These are phyloP conservation scores for Urosaurus nigricauda DNA, from an alignment of 2,797 vertebrate genomes.

Conservation along the genomic window DNA sequence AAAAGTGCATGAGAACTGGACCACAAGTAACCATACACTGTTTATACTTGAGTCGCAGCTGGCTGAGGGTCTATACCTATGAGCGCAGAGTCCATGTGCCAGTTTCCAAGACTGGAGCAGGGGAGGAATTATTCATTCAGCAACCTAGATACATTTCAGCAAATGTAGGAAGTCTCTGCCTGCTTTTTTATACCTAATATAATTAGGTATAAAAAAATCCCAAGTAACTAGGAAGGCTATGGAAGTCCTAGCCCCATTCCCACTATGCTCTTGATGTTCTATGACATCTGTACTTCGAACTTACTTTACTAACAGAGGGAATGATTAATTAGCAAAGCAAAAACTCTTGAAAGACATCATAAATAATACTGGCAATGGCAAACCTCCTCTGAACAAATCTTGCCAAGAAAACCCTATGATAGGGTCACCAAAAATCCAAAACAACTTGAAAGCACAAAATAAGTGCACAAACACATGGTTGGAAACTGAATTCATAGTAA, in stretches of 20 bases:
- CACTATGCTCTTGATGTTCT: neutral
- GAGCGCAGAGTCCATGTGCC: neutral
- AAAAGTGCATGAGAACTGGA: too few species aligned
- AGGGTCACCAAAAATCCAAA: too few species aligned
- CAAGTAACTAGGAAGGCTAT: too few species aligned
- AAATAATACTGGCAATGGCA: neutral
- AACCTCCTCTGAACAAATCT: too few species aligned
- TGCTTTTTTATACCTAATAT: too few species aligned
- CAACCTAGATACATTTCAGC: neutral
- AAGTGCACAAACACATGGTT: neutral
- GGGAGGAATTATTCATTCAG: neutral
- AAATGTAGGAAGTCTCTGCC: neutral
- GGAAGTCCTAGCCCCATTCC: neutral
- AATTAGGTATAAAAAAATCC: too few species aligned
- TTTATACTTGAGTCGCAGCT: neutral
- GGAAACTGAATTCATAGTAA: neutral
- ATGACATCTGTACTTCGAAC: too few species aligned
- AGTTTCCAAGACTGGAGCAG: neutral
- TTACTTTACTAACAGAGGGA: neutral
- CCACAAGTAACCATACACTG: neutral
- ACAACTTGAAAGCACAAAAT: too few species aligned
- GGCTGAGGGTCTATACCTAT: neutral
- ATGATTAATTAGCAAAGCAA: neutral
- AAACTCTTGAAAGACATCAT: neutral
- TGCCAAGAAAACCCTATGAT: too few species aligned